Conservation (phyloP, 2,888 invertebrate genomes). For the Mycogona germanica region DNA sequence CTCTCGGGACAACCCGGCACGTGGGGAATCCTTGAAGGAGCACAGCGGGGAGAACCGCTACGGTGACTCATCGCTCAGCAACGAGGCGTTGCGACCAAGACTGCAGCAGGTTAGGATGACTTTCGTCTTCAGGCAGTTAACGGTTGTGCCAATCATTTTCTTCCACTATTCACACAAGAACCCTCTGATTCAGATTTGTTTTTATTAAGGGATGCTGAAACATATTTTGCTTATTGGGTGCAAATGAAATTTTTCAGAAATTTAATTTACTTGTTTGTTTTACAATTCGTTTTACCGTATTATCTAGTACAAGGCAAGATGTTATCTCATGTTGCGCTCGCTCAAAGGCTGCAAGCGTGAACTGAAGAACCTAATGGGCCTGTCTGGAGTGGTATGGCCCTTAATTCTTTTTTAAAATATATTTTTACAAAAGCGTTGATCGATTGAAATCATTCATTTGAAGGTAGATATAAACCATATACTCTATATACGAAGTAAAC, state of each 20-base stretch:
- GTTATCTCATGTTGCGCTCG: conserved; percentile 45
- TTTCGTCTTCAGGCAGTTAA: too few relatives aligned
- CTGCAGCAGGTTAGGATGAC: conserved; percentile 32
- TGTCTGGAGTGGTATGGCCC: conserved; percentile 29
- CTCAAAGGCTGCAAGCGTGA: conserved; percentile 36
- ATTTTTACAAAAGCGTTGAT: too few relatives aligned
- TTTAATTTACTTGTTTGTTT: too few relatives aligned
- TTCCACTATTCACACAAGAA: too few relatives aligned
- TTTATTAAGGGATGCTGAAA: too few relatives aligned
- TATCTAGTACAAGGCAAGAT: conserved; percentile 47
- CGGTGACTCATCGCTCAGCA: conserved; percentile 26
- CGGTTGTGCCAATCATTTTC: too few relatives aligned
- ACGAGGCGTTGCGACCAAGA: conserved; percentile 28
- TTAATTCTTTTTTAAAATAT: too few relatives aligned
- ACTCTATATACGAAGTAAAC: too few relatives aligned
- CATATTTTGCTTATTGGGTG: too few relatives aligned
- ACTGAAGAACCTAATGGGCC: conserved; percentile 32
- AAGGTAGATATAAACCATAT: not conserved
- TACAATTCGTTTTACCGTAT: too few relatives aligned
- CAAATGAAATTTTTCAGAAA: too few relatives aligned
- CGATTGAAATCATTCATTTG: not conserved
- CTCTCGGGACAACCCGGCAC: conserved; percentile 15
- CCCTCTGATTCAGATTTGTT: too few relatives aligned
- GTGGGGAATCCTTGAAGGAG: conserved; percentile 18
- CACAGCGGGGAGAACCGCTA: conserved; percentile 23